Base-by-base conservation (phyloP, 2,888 invertebrate genomes). In the Dasysyrphus tricinctus region DNA sequence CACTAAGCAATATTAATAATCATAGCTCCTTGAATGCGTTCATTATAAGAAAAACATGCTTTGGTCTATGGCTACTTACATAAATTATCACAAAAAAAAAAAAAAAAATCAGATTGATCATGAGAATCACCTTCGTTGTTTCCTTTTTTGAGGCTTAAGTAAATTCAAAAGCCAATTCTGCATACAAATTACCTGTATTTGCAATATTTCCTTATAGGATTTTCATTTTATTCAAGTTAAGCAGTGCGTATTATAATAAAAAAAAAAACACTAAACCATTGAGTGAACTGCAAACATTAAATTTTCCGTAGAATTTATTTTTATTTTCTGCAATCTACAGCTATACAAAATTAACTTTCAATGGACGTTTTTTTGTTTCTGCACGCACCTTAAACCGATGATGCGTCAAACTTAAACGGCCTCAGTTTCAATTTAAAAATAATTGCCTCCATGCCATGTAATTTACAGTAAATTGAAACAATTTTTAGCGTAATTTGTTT, bases 391-490 rank as follows among this genome's bases (percentile, higher is more conserved):
- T 34, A 49, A 67, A 49, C 14, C 37, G 9, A 67, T 67, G 67
- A 34, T 49, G 47, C 67, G 37, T 49, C 49, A 34, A 67, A 37
- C 34, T 49, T 19, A 37, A 67, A 49, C 6, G 49, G 42, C 67
- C 49, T 67, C 34, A 67, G 34, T 37, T 49, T 67, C 67, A 34
- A 67, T 67, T 49, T 67, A 37, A 49, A 67, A 67, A 67, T 67
- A 37, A 67, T 49, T 67, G 67, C 67, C 19, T 49, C n/a, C 34
- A 14, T 67, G 14, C 16, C 37, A 67, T 49, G 34, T 67, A 67
- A 67, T 67, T 67, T 37, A 49, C 49, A 16, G 19, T 37, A 67
- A 67, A 67, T 67, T 67, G 67, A 67, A 67, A 8, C 34, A 67
- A 47, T 34, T 65, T 65, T 47, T 3, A 47, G 47, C 29, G 9